Evolutionary conservation across 1,140 invertebrate species (phyloP).

Genomic region (Steinernema khuongi): DNA sequence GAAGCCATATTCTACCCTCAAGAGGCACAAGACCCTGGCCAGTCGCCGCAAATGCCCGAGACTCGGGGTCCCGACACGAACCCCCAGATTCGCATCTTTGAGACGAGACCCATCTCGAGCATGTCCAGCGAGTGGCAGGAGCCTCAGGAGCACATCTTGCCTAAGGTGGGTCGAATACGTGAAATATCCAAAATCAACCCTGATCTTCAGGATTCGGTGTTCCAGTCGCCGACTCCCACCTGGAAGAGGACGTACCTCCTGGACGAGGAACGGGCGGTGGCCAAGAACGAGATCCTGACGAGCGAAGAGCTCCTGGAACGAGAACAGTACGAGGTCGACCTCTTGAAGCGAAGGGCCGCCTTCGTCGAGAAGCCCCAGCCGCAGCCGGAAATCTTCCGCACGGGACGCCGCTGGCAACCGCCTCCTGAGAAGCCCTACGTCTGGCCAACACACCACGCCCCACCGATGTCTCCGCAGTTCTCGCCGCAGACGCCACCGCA

Average conservation of each 20-base stretch:
- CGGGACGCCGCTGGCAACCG: conserved; percentile 54
- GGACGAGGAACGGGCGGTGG: conserved; percentile 34
- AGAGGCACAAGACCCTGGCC: not conserved
- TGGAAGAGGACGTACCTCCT: conserved; percentile 56
- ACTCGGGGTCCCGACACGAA: conserved; percentile 21
- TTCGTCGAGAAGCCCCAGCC: conserved; percentile 54
- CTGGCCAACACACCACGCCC: conserved; percentile 37
- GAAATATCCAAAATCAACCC: too few species aligned
- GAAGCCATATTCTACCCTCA: not conserved
- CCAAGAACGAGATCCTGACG: conserved; percentile 55
- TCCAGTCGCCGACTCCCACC: conserved; percentile 22
- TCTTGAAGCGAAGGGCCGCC: conserved; percentile 48
- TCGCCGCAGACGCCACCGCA: not conserved
- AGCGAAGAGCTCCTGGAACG: conserved; percentile 53
- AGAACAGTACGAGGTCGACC: conserved; percentile 53
- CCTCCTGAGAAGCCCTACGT: conserved; percentile 55
- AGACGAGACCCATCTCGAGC: conserved; percentile 54
- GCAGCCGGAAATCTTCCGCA: conserved; percentile 39
- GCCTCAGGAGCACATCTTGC: not conserved
- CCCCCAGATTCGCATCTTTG: conserved; percentile 46
- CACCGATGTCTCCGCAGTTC: not conserved
- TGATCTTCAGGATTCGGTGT: too few species aligned
- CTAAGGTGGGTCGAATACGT: not conserved
- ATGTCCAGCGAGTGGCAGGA: conserved; percentile 25
- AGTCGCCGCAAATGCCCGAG: conserved; percentile 17